Evolutionary conservation across 1,140 invertebrate species (phyloP).

Genomic region (Phenacoccus solenopsis): DNA sequence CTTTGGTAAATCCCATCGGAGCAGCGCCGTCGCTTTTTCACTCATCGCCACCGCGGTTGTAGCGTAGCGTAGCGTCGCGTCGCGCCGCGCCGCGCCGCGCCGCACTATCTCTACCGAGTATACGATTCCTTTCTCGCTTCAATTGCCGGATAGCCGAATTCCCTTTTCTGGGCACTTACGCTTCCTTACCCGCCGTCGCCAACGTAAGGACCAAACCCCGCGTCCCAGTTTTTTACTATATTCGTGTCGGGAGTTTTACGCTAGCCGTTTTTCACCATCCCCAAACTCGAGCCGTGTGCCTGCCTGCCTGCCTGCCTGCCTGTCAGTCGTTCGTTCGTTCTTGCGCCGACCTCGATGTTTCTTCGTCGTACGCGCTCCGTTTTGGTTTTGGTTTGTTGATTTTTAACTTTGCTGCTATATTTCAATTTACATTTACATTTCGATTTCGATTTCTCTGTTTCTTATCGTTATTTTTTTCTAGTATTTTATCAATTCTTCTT

Average conservation of each 20-base stretch:
- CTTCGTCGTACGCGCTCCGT: not conserved
- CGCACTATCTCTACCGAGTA: not conserved
- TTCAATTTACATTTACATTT: too few species aligned
- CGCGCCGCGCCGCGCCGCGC: not conserved
- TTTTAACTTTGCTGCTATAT: too few species aligned
- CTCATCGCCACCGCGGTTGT: not conserved
- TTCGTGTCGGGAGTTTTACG: slow-evolving; percentile 8
- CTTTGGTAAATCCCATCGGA: slow-evolving; percentile 12
- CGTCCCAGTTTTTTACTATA: not conserved
- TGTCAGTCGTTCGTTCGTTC: not conserved
- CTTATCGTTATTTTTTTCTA: too few species aligned
- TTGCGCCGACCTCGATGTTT: not conserved
- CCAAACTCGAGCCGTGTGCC: too few species aligned
- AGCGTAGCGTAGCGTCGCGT: too few species aligned
- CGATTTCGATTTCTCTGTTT: too few species aligned
- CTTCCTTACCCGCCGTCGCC: not conserved
- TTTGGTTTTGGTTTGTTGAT: too few species aligned
- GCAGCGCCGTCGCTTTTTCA: not conserved
- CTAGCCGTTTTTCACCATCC: slow-evolving; percentile 12
- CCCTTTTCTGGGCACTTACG: not conserved
- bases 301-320: too few species aligned
- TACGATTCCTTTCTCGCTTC: slow-evolving; percentile 1
- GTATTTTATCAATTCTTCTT: too few species aligned
- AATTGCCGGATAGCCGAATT: slow-evolving; percentile 1
- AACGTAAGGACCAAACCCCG: not conserved